These are phyloP conservation scores for Hetaerina titia DNA, from an alignment of 2,888 invertebrate species.

Conservation along the genomic window DNA sequence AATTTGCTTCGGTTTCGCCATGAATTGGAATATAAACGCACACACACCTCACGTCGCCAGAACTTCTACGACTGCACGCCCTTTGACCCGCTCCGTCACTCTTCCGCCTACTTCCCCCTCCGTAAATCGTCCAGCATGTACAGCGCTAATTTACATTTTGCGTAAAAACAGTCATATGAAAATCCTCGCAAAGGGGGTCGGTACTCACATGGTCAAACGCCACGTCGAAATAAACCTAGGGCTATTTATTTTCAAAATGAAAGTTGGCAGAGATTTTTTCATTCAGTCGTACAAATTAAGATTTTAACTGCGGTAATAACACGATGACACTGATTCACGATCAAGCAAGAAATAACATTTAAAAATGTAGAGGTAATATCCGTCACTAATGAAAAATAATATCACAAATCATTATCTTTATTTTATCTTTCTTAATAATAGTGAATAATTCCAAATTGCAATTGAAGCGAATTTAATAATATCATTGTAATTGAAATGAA, in stretches of 20 bases:
- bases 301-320: too few relatives aligned
- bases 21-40: slow-evolving; percentile 15
- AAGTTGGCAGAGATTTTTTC: background rate
- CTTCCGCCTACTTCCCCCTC: background rate
- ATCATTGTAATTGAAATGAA: too few relatives aligned
- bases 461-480: too few relatives aligned
- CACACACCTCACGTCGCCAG: background rate
- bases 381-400: too few relatives aligned
- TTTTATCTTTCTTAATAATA: too few relatives aligned
- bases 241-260: background rate
- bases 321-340: too few relatives aligned
- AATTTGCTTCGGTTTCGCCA: background rate
- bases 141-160: background rate
- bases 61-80: background rate
- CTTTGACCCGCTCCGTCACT: background rate
- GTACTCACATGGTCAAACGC: background rate
- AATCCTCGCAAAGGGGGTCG: background rate
- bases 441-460: too few relatives aligned
- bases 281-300: background rate
- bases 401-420: too few relatives aligned
- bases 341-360: too few relatives aligned
- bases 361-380: too few relatives aligned
- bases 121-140: background rate
- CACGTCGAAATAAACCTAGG: background rate
- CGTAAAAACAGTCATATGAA: background rate